Evolutionary conservation across 2,113 vertebrate species (phyloP).

Genomic region (Sialia sialis): DNA sequence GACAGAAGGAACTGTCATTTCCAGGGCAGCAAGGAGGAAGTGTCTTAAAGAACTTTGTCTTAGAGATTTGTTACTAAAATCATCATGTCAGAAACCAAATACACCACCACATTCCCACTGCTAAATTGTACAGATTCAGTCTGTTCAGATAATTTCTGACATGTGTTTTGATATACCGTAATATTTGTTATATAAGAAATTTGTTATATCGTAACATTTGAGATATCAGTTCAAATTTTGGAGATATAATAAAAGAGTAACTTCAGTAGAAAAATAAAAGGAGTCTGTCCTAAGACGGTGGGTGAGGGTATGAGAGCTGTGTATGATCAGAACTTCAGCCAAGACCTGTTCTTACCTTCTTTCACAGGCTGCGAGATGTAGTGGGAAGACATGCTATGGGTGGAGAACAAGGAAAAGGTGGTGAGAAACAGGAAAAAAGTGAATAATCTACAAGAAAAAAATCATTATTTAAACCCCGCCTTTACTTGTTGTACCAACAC

Average conservation of each 20-base stretch:
- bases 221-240: not conserved
- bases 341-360: constrained; percentile 55
- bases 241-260: not conserved
- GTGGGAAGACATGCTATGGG: constrained; percentile 63
- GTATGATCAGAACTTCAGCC: not conserved
- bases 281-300: not conserved
- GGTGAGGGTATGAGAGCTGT: not conserved
- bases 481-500: not conserved
- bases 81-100: not conserved
- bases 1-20: not conserved
- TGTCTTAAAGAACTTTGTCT: not conserved
- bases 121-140: not conserved
- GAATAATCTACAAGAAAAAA: not conserved
- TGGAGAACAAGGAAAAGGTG: not conserved
- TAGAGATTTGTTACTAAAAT: not conserved
- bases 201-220: not conserved
- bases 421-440: not conserved
- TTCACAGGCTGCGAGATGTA: constrained; percentile 2
- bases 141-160: not conserved
- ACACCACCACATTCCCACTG: not conserved
- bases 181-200: not conserved
- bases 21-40: not conserved
- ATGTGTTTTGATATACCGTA: rapidly evolving
- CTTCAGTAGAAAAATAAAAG: not conserved
- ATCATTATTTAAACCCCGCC: not conserved